These are phyloP conservation scores for Fulica atra DNA, from an alignment of 2,113 vertebrate genomes.

Conservation along the genomic window DNA sequence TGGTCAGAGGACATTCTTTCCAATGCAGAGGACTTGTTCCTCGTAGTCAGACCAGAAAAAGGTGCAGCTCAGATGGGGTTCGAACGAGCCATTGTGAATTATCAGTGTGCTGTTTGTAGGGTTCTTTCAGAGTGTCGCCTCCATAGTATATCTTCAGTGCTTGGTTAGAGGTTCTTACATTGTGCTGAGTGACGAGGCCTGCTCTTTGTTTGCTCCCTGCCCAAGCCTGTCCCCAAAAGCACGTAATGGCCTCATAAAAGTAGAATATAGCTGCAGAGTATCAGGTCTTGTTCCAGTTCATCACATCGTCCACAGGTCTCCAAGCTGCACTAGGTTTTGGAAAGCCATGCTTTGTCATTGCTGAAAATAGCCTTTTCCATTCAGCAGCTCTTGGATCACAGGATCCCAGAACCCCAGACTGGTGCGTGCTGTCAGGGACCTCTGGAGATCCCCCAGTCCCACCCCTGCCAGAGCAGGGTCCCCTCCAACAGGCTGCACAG, in stretches of 20 bases:
- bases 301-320: rapidly evolving
- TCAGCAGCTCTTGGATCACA: background rate
- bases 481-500: too few relatives aligned
- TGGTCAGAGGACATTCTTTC: background rate
- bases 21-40: background rate
- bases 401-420: too few relatives aligned
- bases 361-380: background rate
- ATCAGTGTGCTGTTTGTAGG: background rate
- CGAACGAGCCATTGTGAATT: background rate
- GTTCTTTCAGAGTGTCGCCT: too few relatives aligned
- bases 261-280: rapidly evolving
- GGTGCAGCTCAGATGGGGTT: background rate
- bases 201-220: background rate
- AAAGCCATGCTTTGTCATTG: background rate
- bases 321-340: background rate
- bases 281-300: background rate
- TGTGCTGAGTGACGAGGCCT: background rate
- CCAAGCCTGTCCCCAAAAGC: background rate
- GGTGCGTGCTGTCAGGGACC: too few relatives aligned
- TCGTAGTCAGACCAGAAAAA: background rate
- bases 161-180: background rate
- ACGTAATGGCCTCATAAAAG: background rate
- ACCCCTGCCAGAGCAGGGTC: too few relatives aligned
- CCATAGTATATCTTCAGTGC: background rate
- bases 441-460: too few relatives aligned